Conservation (phyloP, 64 coral and sea anemone species). For the Catalaphyllia jardinei region DNA sequence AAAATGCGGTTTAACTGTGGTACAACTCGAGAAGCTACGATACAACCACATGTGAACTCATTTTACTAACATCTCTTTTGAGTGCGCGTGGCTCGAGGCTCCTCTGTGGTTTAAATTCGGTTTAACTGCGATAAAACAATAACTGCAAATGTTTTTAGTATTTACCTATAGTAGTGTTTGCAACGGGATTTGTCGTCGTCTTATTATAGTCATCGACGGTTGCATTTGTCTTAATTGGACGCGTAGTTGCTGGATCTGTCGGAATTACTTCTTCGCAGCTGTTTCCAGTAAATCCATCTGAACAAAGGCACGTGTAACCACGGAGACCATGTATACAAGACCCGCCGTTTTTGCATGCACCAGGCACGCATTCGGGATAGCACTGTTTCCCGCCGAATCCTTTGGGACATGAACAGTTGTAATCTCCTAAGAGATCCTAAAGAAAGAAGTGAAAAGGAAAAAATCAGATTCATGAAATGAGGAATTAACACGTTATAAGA, state of each 20-base stretch:
- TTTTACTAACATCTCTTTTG: no score
- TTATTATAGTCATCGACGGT: not conserved
- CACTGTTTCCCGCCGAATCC: slow-evolving; percentile 76
- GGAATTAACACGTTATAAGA: not conserved
- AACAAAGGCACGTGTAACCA: slow-evolving; percentile 65
- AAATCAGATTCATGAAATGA: not conserved
- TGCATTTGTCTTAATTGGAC: slow-evolving; percentile 1
- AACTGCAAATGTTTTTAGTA: no score
- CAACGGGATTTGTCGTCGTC: not conserved
- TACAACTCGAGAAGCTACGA: no score
- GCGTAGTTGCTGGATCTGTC: not conserved
- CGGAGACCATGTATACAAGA: slow-evolving; percentile 71
- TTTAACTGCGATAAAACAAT: no score
- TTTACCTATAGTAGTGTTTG: not conserved
- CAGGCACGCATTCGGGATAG: slow-evolving; percentile 52
- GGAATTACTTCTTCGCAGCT: slow-evolving; percentile 44
- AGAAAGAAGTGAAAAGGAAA: not conserved
- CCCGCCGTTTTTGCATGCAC: slow-evolving; percentile 75
- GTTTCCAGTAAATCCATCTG: slow-evolving; percentile 61
- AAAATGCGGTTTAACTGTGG: no score
- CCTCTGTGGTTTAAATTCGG: no score
- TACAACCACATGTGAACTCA: no score
- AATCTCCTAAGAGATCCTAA: slow-evolving; percentile 72
- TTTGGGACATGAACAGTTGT: slow-evolving; percentile 71
- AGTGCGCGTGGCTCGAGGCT: no score